These are phyloP conservation scores for Taxidea taxus DNA, from an alignment of 2,113 vertebrate genomes.

Conservation along the genomic window DNA sequence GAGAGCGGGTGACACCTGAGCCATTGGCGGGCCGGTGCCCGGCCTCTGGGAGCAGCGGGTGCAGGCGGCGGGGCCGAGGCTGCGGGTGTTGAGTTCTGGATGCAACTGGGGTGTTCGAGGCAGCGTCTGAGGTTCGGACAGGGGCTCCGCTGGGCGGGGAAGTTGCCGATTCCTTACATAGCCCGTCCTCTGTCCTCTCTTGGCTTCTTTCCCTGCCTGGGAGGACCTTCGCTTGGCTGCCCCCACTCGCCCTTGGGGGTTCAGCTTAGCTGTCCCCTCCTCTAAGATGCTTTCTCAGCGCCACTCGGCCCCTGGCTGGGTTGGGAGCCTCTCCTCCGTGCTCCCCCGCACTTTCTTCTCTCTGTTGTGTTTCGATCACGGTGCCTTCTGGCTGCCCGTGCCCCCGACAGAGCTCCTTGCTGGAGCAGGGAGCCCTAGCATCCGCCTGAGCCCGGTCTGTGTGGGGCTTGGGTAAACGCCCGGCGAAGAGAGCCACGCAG, in stretches of 20 bases:
- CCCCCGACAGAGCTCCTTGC: background rate
- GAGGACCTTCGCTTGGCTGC: background rate
- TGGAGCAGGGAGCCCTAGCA: rapidly evolving
- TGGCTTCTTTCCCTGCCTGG: background rate
- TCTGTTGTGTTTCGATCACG: rapidly evolving
- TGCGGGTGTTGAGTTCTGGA: rapidly evolving
- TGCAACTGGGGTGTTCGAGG: rapidly evolving
- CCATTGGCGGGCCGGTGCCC: background rate
- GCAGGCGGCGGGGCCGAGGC: background rate
- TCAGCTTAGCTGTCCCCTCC: background rate
- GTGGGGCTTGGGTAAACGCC: rapidly evolving
- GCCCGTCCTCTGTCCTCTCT: background rate
- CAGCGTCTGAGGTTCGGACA: background rate
- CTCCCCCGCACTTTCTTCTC: background rate
- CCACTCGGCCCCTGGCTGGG: background rate
- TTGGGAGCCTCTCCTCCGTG: no score
- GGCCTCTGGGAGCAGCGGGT: rapidly evolving
- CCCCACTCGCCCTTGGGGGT: background rate
- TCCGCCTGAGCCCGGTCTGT: rapidly evolving
- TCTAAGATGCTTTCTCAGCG: background rate
- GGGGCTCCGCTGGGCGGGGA: background rate
- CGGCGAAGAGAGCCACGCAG: background rate
- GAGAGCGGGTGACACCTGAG: background rate
- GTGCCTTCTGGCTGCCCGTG: rapidly evolving
- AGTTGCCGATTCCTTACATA: rapidly evolving